Percentiles rank a stretch among this genome's conserved stretches.
Evolutionary conservation across 2,113 vertebrate genomes (phyloP).

Genomic region (Nyctibius bracteatus): DNA sequence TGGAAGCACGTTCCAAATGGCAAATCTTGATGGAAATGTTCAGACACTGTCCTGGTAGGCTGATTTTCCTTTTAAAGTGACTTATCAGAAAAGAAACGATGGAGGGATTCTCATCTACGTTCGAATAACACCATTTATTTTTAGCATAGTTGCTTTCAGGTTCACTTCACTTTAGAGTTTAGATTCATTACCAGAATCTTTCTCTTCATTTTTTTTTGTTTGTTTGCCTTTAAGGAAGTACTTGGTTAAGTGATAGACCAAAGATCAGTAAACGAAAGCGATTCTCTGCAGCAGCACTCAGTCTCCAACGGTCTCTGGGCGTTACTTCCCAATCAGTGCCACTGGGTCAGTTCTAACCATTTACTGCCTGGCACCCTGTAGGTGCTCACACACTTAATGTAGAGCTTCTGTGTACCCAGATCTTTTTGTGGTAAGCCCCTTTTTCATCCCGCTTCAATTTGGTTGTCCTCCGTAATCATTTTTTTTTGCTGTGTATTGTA

Average conservation of each 20-base stretch:
- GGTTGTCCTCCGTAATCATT: background rate
- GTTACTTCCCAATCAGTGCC: background rate
- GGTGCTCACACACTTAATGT: background rate
- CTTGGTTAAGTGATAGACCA: background rate
- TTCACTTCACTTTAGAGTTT: slow-evolving; percentile 17
- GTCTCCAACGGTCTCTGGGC: slow-evolving; percentile 5
- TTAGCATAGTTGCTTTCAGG: background rate
- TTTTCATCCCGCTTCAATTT: background rate
- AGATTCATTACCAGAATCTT: slow-evolving; percentile 3
- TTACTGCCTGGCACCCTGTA: background rate
- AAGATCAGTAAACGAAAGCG: background rate
- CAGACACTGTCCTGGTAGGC: background rate
- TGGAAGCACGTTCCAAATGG: slow-evolving; percentile 12
- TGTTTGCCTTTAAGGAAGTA: background rate
- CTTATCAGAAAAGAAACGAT: background rate
- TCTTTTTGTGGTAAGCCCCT: slow-evolving; percentile 28
- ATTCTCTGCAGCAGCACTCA: background rate
- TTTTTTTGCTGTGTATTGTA: background rate
- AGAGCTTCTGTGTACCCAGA: background rate
- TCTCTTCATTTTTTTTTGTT: background rate
- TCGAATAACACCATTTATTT: background rate
- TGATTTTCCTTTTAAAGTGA: background rate
- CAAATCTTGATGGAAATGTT: background rate
- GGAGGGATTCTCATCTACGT: background rate
- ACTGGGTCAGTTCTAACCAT: background rate